phyloP scores from a whole-genome alignment of 2,888 invertebrate genomes.

The Archips xylosteana region DNA sequence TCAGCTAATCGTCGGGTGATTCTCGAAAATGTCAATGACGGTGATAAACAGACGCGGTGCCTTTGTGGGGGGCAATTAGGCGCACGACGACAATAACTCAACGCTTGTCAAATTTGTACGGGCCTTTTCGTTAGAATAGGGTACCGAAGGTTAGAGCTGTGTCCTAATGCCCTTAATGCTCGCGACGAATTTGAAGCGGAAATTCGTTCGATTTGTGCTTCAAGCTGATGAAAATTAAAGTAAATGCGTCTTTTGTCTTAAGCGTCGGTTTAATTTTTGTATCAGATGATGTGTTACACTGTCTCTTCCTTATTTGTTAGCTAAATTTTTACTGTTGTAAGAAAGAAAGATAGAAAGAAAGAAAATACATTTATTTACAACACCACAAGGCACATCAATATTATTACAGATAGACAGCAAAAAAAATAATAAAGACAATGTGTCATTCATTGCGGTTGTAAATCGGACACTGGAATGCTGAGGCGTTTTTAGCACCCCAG shows the following conservation, averaged over 20 bases:
- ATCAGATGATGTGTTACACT: background rate
- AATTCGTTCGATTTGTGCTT: background rate
- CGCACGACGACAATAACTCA: conserved; percentile 19
- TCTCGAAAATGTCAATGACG: conserved; percentile 26
- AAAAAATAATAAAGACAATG: too few relatives aligned
- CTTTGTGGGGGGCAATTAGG: conserved; percentile 30
- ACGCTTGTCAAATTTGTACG: conserved; percentile 22
- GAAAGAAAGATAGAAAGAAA: too few relatives aligned
- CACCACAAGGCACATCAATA: too few relatives aligned
- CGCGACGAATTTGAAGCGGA: conserved; percentile 1
- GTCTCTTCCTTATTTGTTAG: background rate
- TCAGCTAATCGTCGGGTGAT: background rate
- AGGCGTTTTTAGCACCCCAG: too few relatives aligned
- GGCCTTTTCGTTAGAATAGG: conserved; percentile 22
- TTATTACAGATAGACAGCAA: too few relatives aligned
- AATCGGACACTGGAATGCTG: too few relatives aligned
- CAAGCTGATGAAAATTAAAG: background rate
- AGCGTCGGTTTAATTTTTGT: background rate
- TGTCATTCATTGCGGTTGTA: too few relatives aligned
- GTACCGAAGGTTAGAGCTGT: conserved; percentile 13
- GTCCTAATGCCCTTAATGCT: conserved; percentile 13
- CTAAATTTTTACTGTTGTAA: background rate
- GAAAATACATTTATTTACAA: too few relatives aligned
- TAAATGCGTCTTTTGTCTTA: background rate
- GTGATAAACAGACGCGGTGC: conserved; percentile 18